Conservation (phyloP, 1,140 invertebrate species). For the Hestina assimilis region DNA sequence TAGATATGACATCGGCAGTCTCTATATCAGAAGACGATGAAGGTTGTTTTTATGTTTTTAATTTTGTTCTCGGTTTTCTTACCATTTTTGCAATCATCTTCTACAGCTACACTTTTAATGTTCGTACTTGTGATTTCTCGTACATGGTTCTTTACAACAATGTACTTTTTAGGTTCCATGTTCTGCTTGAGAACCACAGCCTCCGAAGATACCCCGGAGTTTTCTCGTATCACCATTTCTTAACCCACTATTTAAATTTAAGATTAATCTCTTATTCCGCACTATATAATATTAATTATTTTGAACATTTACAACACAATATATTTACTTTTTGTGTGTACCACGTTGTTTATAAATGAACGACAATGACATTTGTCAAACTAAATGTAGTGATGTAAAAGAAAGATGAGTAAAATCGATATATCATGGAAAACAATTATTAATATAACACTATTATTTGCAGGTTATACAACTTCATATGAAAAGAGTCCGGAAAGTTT, state of each 20-base stretch:
- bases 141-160: constrained; percentile 55
- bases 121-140: constrained; percentile 26
- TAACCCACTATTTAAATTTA: neutral
- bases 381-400: no score
- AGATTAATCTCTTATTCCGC: no score
- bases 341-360: no score
- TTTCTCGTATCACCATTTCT: constrained; percentile 42
- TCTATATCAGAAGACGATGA: neutral
- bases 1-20: constrained; percentile 14
- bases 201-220: constrained; percentile 29
- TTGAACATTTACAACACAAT: no score
- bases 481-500: no score
- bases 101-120: neutral
- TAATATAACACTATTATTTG: no score
- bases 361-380: no score
- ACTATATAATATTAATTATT: no score
- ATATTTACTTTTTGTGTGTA: no score
- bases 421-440: no score
- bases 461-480: no score
- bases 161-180: constrained; percentile 38
- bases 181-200: constrained; percentile 12
- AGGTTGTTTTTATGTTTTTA: constrained; percentile 15
- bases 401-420: no score
- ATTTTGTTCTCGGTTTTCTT: neutral
- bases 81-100: neutral